Evolutionary conservation across 2,113 vertebrate genomes (phyloP).

Genomic region (Shinisaurus crocodilurus): DNA sequence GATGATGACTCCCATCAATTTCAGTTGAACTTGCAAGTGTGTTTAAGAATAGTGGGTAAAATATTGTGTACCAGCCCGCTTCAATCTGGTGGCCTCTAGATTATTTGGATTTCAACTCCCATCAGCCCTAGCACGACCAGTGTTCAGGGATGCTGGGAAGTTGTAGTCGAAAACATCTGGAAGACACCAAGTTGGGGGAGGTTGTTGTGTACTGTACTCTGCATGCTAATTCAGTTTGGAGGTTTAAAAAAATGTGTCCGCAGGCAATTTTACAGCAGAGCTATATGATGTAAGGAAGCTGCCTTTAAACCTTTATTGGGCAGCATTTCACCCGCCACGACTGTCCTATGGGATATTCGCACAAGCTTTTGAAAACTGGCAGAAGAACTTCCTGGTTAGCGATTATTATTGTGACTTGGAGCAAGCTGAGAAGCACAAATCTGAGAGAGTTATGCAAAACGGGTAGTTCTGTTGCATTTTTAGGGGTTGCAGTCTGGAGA

Average conservation of each 20-base stretch:
- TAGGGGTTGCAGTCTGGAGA: not conserved
- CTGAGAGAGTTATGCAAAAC: not conserved
- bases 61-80: too few species aligned
- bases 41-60: not conserved
- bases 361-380: not conserved
- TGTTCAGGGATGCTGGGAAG: too few species aligned
- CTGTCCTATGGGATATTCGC: not conserved
- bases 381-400: not conserved
- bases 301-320: too few species aligned
- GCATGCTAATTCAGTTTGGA: not conserved
- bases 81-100: too few species aligned
- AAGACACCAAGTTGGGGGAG: too few species aligned
- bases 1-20: not conserved
- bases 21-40: not conserved
- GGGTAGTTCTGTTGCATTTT: not conserved
- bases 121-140: too few species aligned
- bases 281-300: too few species aligned
- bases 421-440: not conserved
- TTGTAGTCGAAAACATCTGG: too few species aligned
- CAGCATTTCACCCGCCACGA: too few species aligned
- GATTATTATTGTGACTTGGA: not conserved
- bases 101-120: too few species aligned
- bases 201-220: not conserved
- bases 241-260: not conserved
- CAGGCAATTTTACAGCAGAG: too few species aligned